These are phyloP conservation scores for Ditylenchus dipsaci DNA, from an alignment of 1,140 invertebrate genomes.

Conservation along the genomic window DNA sequence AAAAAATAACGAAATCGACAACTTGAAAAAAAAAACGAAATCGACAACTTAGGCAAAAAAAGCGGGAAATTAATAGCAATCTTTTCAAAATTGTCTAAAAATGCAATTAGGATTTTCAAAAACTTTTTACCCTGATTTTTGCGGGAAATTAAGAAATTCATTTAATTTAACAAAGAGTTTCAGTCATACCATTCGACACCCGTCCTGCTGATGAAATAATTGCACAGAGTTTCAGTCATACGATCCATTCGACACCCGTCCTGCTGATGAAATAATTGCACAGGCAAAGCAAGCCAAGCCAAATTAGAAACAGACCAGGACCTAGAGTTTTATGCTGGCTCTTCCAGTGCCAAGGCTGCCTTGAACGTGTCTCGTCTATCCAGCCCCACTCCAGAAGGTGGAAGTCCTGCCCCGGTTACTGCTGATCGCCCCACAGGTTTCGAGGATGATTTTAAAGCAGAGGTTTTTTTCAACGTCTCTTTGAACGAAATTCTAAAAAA, in stretches of 20 bases:
- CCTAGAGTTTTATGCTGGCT: not conserved
- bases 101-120: too few species aligned
- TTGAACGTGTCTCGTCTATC: conserved; percentile 30
- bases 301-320: conserved; percentile 11
- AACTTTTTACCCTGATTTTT: too few species aligned
- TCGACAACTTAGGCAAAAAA: too few species aligned
- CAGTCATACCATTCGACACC: conserved; percentile 48
- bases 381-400: conserved; percentile 55
- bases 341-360: not conserved
- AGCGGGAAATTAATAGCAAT: too few species aligned
- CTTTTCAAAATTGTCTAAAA: too few species aligned
- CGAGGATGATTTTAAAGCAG: conserved; percentile 56
- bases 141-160: too few species aligned
- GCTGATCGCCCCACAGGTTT: conserved; percentile 46
- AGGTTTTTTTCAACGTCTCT: not conserved
- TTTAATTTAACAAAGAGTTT: not conserved
- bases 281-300: conserved; percentile 46
- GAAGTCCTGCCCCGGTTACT: conserved; percentile 38
- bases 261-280: conserved; percentile 54
- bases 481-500: not conserved
- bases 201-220: conserved; percentile 51
- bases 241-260: conserved; percentile 53
- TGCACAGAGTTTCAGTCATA: conserved; percentile 24
- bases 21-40: too few species aligned
- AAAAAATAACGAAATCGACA: too few species aligned